These are phyloP conservation scores for Cryptotermes secundus DNA, from an alignment of 1,140 invertebrate species.

Conservation along the genomic window DNA sequence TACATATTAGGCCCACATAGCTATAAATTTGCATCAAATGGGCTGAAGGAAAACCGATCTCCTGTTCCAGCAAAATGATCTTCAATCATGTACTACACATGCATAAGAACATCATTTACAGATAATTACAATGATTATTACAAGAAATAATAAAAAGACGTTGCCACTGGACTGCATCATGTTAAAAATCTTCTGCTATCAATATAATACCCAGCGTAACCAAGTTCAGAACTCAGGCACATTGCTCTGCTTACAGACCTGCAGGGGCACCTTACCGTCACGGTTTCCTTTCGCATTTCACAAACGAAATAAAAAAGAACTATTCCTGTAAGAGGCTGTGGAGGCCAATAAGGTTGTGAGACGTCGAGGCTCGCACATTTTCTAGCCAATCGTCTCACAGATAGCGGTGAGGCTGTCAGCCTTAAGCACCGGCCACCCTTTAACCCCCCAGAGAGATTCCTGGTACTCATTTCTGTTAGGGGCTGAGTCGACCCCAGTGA, in stretches of 20 bases:
- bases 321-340: too few species aligned
- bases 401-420: too few species aligned
- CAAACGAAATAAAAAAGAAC: too few species aligned
- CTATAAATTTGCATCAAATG: not conserved
- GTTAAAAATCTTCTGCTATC: not conserved
- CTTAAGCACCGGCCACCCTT: too few species aligned
- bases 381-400: too few species aligned
- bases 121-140: constrained; percentile 15
- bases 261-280: not conserved
- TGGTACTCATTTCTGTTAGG: too few species aligned
- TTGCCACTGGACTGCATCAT: not conserved
- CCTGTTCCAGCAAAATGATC: not conserved
- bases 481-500: too few species aligned
- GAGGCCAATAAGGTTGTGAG: too few species aligned
- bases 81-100: not conserved
- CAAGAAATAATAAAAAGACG: not conserved
- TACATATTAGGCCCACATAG: not conserved
- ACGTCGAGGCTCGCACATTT: too few species aligned
- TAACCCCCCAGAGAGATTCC: too few species aligned
- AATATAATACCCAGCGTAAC: not conserved
- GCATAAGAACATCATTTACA: not conserved
- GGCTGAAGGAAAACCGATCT: not conserved
- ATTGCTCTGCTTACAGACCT: not conserved
- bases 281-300: too few species aligned
- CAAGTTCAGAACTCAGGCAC: not conserved